Evolutionary conservation across 2,888 invertebrate genomes (phyloP), one percentile per base, ranked within the genome.

Genomic region (Coleophora deauratella): DNA sequence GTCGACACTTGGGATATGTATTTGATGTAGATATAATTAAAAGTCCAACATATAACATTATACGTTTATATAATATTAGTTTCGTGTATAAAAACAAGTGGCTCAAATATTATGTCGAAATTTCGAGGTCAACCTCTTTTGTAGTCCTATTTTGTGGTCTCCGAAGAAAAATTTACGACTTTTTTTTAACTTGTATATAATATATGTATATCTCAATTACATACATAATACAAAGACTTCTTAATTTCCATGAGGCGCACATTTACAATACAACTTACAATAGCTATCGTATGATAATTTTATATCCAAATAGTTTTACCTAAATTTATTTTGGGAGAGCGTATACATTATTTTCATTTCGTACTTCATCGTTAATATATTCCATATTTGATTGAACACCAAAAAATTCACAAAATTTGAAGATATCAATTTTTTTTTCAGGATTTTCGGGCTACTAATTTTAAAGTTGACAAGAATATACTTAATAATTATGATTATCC

Each of bases 401-500:
- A 78, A 84, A 82, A 79, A 76, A 76, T 76, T 79, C 78, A 78
- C 79, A 77, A 80, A 79, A 74, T 72, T 76, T 81, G 74, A 79
- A 82, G 81, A 81, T 78, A 75, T 75, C 62, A 67, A 48, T 58
- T 65, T 73, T 77, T 74, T 80, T 81, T 80, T 72, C 63, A 71
- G 71, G 73, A 61, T 68, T 78, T 81, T 79, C 77, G 75, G 72
- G 75, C 65, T 80, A 81, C 67, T 72, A 68, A 61, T 72, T 77
- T 75, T 79, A 79, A 80, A 82, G 78, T 82, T 57, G 81, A 81
- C 78, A 77, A 82, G 80, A 82, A 81, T 84, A 84, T 84, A 82
- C 76, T 84, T 82, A 76, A 21, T 21, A 4, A 21, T 21, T 21
- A 21, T 82, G 85, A 73, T 84, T 84, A 84, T 81, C 70, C 76